phyloP scores from a whole-genome alignment of 2,888 invertebrate genomes.

The Bombyx huttoni region DNA sequence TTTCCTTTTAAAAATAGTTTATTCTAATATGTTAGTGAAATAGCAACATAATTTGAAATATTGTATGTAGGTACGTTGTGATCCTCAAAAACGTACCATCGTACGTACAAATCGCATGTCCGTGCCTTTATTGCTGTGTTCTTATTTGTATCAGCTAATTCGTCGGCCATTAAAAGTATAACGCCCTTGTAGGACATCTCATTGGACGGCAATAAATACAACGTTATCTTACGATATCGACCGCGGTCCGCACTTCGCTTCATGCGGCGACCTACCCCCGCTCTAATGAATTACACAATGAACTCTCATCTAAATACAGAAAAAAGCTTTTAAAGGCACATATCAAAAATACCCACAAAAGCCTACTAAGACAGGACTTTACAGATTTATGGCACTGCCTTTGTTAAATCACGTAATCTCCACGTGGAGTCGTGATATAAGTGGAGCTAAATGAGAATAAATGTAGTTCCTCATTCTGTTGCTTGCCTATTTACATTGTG shows the following conservation, averaged over 20 bases:
- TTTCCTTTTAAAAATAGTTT: too few relatives aligned
- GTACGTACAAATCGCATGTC: not conserved
- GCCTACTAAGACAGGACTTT: constrained; percentile 69
- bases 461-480: constrained; percentile 70
- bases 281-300: constrained; percentile 73
- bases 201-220: constrained; percentile 61
- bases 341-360: constrained; percentile 72
- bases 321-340: constrained; percentile 74
- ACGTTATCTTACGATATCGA: constrained; percentile 68
- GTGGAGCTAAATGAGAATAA: constrained; percentile 71
- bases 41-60: too few relatives aligned
- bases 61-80: too few relatives aligned
- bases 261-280: constrained; percentile 53
- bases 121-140: constrained; percentile 18
- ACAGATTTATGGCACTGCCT: constrained; percentile 66
- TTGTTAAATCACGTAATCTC: constrained; percentile 73
- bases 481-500: constrained; percentile 66
- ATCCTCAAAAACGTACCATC: not conserved
- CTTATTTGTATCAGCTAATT: constrained; percentile 60
- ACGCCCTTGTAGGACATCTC: constrained; percentile 53
- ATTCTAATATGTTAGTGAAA: too few relatives aligned
- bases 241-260: constrained; percentile 46
- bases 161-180: constrained; percentile 52
- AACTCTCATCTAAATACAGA: constrained; percentile 73
- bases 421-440: constrained; percentile 68